Evolutionary conservation across 2,888 invertebrate genomes (phyloP).

Genomic region (Sthenelais limicola): DNA sequence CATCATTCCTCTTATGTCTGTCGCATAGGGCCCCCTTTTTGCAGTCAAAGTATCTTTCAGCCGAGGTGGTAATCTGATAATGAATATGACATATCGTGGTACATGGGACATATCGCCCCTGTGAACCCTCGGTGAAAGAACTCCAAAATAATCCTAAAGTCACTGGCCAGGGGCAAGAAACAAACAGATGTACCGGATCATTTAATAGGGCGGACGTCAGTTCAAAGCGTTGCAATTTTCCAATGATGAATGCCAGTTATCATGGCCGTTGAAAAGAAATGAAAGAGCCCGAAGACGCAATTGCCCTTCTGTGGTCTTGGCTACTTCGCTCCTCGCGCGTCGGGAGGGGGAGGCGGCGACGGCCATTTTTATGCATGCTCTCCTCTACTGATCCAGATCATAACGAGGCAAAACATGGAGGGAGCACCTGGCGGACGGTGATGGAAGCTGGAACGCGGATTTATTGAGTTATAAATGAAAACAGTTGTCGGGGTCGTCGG

Average conservation of each 20-base stretch:
- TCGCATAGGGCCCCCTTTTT: no score
- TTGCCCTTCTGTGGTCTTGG: no score
- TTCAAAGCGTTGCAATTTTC: background rate
- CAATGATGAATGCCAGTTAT: conserved; percentile 1
- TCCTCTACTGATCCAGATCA: conserved; percentile 14
- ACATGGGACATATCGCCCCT: background rate
- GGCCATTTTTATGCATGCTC: conserved; percentile 1
- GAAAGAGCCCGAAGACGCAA: no score
- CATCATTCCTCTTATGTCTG: no score
- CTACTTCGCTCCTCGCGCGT: background rate
- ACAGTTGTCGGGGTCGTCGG: conserved; percentile 12
- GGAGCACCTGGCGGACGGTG: conserved; percentile 22
- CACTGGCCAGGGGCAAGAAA: background rate
- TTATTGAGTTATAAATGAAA: conserved; percentile 29
- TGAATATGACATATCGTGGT: conserved; percentile 30
- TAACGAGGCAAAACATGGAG: background rate
- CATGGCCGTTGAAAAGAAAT: no score
- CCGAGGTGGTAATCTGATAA: conserved; percentile 28
- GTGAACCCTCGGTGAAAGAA: conserved; percentile 1
- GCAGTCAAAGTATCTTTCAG: no score
- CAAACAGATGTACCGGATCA: conserved; percentile 21
- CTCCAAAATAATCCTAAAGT: background rate
- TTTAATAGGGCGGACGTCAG: conserved; percentile 30
- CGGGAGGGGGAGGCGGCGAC: background rate
- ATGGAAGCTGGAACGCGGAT: conserved; percentile 9